phyloP scores from a whole-genome alignment of 2,888 invertebrate genomes.

The Thalpophila matura region DNA sequence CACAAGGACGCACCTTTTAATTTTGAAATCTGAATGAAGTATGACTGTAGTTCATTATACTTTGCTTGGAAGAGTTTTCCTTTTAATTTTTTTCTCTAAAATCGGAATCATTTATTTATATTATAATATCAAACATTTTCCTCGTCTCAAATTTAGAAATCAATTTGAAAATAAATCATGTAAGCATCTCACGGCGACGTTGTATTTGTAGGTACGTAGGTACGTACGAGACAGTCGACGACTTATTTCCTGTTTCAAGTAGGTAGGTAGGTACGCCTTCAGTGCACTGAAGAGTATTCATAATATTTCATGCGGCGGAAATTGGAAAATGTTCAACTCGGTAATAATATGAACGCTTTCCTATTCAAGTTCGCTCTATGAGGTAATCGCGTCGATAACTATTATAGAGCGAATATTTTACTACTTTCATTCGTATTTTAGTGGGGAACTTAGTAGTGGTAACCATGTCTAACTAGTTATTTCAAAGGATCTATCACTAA shows the following conservation, averaged over 20 bases:
- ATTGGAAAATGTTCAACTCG: constrained; percentile 61
- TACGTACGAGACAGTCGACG: constrained; percentile 39
- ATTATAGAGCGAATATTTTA: constrained; percentile 12
- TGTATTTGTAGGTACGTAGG: constrained; percentile 36
- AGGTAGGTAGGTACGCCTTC: too few relatives aligned
- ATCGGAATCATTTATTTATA: too few relatives aligned
- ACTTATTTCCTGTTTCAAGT: constrained; percentile 59
- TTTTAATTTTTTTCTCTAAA: background rate
- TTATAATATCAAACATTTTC: constrained; percentile 17
- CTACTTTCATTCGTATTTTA: background rate
- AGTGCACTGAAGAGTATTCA: constrained; percentile 50
- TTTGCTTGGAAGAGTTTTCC: background rate
- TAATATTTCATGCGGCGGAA: constrained; percentile 60
- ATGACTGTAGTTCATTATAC: background rate
- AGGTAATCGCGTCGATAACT: constrained; percentile 20
- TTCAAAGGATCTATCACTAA: background rate
- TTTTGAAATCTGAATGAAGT: background rate
- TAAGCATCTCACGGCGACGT: constrained; percentile 1
- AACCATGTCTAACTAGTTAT: background rate
- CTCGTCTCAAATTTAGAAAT: background rate
- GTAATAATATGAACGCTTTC: constrained; percentile 46
- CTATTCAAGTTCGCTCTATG: constrained; percentile 23
- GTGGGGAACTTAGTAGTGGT: background rate
- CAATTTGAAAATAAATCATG: constrained; percentile 20
- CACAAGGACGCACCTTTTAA: background rate